Evolutionary conservation across 2,888 invertebrate species (phyloP).

Genomic region (Ommatoiulus sabulosus): DNA sequence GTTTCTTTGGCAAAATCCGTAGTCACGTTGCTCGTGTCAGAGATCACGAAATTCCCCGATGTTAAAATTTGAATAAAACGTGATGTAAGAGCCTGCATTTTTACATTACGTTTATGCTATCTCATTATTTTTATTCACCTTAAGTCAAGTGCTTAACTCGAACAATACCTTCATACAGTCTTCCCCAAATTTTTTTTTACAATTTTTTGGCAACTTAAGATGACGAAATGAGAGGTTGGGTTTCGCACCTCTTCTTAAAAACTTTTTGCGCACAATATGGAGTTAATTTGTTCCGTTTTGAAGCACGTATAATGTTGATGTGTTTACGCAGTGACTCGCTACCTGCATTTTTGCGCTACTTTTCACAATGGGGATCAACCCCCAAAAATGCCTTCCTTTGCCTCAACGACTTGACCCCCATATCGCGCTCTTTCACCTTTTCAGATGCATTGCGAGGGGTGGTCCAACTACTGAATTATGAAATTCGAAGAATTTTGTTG

Average conservation of each 20-base stretch:
- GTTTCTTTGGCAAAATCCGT: neutral
- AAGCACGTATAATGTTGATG: neutral
- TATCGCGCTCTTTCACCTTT: no score
- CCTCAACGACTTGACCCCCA: neutral
- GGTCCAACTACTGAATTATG: no score
- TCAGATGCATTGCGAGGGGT: no score
- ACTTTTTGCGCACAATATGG: neutral
- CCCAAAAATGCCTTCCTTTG: neutral
- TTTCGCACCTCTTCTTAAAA: neutral
- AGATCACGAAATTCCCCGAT: neutral
- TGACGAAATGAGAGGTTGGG: neutral
- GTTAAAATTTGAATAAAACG: neutral
- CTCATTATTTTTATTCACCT: neutral
- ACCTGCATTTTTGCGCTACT: neutral
- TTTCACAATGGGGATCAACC: neutral
- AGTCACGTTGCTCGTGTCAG: neutral
- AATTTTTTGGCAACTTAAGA: neutral
- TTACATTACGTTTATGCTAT: neutral
- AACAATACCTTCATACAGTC: neutral
- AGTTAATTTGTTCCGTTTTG: neutral
- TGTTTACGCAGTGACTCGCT: neutral
- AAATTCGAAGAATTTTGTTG: no score
- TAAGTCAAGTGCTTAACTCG: neutral
- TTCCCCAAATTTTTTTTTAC: neutral
- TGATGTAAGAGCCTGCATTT: neutral